Percentiles rank a stretch among this genome's conserved stretches.
Evolutionary conservation across 1,140 invertebrate genomes (phyloP).

Genomic region (Megathymus violae): DNA sequence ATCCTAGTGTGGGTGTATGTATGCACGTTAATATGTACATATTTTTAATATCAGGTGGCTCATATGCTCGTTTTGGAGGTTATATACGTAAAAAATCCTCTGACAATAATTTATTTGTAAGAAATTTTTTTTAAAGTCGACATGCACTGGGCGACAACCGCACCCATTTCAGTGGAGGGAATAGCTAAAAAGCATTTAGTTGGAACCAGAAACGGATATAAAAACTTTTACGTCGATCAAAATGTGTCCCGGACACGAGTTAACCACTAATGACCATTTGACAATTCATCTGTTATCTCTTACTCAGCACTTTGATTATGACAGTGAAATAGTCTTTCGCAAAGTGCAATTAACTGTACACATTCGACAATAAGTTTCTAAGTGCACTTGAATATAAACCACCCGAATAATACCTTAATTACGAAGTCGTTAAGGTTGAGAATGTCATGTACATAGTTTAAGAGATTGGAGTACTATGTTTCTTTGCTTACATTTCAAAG

Average conservation of each 20-base stretch:
- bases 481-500: constrained; percentile 40
- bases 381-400: background rate
- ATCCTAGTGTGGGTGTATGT: no score
- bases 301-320: constrained; percentile 37
- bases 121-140: no score
- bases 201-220: constrained; percentile 14
- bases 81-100: no score
- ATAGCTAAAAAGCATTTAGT: constrained; percentile 15
- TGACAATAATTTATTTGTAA: no score
- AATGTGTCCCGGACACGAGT: constrained; percentile 13
- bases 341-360: constrained; percentile 38
- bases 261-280: constrained; percentile 26
- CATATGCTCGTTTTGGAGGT: no score
- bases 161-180: constrained; percentile 4
- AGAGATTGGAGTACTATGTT: background rate
- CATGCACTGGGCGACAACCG: background rate
- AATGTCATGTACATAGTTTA: background rate
- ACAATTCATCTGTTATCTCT: constrained; percentile 40
- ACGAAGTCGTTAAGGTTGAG: background rate
- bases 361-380: constrained; percentile 11
- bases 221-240: constrained; percentile 24
- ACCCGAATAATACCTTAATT: constrained; percentile 9
- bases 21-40: no score
- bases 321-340: constrained; percentile 44
- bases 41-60: no score